These are phyloP conservation scores for Pygocentrus nattereri DNA, from an alignment of 2,797 vertebrate genomes.

Conservation along the genomic window DNA sequence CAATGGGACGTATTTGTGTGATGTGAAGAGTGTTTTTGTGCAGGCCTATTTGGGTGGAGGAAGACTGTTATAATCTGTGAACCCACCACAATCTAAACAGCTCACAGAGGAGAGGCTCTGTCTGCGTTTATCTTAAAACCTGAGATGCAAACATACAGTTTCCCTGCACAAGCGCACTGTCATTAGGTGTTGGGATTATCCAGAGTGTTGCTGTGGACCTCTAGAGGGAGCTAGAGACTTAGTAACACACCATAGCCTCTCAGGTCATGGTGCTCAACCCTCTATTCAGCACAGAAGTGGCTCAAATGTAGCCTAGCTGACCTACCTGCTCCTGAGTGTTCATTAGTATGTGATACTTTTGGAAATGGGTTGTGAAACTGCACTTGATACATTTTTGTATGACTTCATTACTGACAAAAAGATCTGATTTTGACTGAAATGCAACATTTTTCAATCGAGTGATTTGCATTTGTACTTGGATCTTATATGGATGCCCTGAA, in stretches of 20 bases:
- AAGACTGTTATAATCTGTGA: slow-evolving; percentile 51
- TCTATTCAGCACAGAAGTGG: no score
- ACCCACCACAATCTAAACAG: slow-evolving; percentile 52
- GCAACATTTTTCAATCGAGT: slow-evolving; percentile 1
- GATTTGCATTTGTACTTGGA: slow-evolving; percentile 16
- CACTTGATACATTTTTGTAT: no score
- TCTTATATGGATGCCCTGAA: not conserved
- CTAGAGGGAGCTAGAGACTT: slow-evolving; percentile 63
- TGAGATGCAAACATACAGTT: slow-evolving; percentile 21
- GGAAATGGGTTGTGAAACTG: no score
- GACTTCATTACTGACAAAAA: not conserved
- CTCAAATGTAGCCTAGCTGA: no score
- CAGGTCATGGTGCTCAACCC: not conserved
- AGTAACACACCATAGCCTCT: slow-evolving; percentile 16
- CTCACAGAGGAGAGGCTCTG: slow-evolving; percentile 41
- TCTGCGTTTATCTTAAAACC: slow-evolving; percentile 50
- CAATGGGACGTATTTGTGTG: slow-evolving; percentile 54
- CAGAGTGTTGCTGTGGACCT: slow-evolving; percentile 29
- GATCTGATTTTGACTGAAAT: not conserved
- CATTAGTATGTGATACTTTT: not conserved
- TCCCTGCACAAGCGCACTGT: not conserved
- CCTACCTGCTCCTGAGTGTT: not conserved
- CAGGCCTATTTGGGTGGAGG: slow-evolving; percentile 47
- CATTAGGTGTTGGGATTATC: slow-evolving; percentile 14
- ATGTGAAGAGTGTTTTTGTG: slow-evolving; percentile 51